Percentiles rank a stretch among this genome's conserved stretches.
These are phyloP conservation scores for Bungarus multicinctus DNA, from an alignment of 2,113 vertebrate genomes.

Conservation along the genomic window DNA sequence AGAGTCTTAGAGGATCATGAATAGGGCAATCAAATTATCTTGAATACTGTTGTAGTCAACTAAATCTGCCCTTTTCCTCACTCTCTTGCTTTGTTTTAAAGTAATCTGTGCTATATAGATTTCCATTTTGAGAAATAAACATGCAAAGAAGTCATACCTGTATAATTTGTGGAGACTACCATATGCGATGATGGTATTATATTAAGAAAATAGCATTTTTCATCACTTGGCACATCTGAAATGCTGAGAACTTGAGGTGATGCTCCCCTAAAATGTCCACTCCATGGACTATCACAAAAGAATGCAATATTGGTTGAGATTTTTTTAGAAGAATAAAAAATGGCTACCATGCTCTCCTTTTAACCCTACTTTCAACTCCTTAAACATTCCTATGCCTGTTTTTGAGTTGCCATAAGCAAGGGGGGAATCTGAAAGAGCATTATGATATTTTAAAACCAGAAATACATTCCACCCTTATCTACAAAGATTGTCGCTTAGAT, in stretches of 20 bases:
- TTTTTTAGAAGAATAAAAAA: background rate
- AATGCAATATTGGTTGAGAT: background rate
- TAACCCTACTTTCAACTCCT: background rate
- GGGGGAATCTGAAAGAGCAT: too few relatives aligned
- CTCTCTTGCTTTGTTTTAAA: background rate
- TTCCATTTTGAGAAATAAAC: background rate
- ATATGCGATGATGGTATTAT: background rate
- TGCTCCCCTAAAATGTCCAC: background rate
- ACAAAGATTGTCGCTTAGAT: too few relatives aligned
- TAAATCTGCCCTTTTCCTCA: background rate
- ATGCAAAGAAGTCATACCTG: background rate
- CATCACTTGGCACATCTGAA: background rate
- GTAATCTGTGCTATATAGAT: background rate
- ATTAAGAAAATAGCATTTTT: background rate
- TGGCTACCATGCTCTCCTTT: background rate
- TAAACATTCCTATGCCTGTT: too few relatives aligned
- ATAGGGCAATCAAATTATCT: background rate
- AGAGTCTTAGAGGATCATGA: background rate
- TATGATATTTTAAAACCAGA: too few relatives aligned
- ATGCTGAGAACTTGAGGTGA: background rate
- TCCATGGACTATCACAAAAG: background rate
- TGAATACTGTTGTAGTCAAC: background rate
- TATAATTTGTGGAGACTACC: background rate
- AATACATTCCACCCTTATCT: too few relatives aligned
- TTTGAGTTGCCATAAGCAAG: too few relatives aligned